These are phyloP conservation scores for Characodon lateralis DNA, from an alignment of 2,797 vertebrate species.

Conservation along the genomic window DNA sequence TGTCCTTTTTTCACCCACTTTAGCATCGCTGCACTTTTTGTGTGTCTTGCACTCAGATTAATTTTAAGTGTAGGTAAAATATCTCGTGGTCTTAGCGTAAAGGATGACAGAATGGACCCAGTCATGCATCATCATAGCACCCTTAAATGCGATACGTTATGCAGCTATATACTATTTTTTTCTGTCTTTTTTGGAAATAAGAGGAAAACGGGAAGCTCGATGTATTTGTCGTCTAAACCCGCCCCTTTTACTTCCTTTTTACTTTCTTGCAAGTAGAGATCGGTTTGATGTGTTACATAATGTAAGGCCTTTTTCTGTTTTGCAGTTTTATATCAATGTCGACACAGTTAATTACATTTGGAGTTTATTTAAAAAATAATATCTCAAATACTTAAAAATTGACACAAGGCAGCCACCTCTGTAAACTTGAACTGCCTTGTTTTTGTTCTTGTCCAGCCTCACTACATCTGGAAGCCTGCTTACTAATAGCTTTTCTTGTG, in stretches of 20 bases:
- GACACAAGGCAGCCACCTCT: constrained; percentile 11
- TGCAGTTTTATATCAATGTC: constrained; percentile 23
- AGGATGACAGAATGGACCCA: constrained; percentile 24
- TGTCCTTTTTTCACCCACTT: constrained; percentile 11
- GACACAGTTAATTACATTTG: background rate
- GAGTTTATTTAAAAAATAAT: constrained; percentile 4
- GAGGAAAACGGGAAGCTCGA: constrained; percentile 53
- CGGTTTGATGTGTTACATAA: constrained; percentile 75
- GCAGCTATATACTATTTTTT: constrained; percentile 17
- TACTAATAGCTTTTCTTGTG: constrained; percentile 21
- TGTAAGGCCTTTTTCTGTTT: constrained; percentile 54
- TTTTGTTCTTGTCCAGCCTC: background rate
- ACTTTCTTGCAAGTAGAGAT: constrained; percentile 71
- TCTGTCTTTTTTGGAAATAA: constrained; percentile 38
- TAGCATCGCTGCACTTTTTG: constrained; percentile 34
- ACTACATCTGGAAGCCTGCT: constrained; percentile 43
- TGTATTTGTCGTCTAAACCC: constrained; percentile 68
- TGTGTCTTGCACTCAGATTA: constrained; percentile 31
- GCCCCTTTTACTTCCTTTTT: constrained; percentile 71
- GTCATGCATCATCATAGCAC: constrained; percentile 14
- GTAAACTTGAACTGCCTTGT: constrained; percentile 13
- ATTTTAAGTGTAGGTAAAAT: constrained; percentile 33
- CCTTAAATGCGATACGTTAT: background rate
- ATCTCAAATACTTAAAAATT: background rate
- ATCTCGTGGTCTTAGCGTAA: constrained; percentile 16